Conservation (phyloP, 2,113 vertebrate species). For the Colinus virginianus region DNA sequence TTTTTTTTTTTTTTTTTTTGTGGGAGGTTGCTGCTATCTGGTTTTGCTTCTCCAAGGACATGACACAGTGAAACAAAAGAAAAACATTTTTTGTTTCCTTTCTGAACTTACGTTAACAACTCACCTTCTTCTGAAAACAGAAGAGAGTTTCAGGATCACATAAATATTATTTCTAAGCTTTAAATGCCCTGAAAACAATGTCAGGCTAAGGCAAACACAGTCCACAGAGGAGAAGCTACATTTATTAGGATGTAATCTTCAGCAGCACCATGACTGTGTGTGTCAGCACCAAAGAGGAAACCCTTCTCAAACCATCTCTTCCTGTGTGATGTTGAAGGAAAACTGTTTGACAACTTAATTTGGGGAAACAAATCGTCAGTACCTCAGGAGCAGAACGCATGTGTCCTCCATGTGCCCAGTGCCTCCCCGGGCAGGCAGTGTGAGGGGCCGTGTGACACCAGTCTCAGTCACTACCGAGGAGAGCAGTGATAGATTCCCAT, state of each 20-base stretch:
- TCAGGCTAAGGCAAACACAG: neutral
- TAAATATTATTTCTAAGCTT: constrained; percentile 26
- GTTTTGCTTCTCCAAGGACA: neutral
- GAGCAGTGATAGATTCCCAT: neutral
- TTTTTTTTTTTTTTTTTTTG: neutral
- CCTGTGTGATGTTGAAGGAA: neutral
- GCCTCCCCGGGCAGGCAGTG: neutral
- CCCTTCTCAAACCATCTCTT: neutral
- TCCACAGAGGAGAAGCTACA: neutral
- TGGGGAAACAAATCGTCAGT: neutral
- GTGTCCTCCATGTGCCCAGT: neutral
- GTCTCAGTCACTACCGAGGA: neutral
- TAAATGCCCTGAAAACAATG: constrained; percentile 1
- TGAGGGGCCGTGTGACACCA: neutral
- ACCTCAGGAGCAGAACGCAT: neutral
- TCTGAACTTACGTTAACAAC: neutral
- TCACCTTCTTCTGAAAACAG: neutral
- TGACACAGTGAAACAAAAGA: neutral
- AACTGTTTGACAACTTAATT: neutral
- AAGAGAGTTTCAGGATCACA: neutral
- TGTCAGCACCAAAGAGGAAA: neutral
- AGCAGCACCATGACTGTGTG: fast-evolving
- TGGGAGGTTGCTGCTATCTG: neutral
- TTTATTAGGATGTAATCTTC: neutral
- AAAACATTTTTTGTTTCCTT: neutral